Conservation (phyloP, 2,888 invertebrate genomes). For the Mimumesa dahlbomi region DNA sequence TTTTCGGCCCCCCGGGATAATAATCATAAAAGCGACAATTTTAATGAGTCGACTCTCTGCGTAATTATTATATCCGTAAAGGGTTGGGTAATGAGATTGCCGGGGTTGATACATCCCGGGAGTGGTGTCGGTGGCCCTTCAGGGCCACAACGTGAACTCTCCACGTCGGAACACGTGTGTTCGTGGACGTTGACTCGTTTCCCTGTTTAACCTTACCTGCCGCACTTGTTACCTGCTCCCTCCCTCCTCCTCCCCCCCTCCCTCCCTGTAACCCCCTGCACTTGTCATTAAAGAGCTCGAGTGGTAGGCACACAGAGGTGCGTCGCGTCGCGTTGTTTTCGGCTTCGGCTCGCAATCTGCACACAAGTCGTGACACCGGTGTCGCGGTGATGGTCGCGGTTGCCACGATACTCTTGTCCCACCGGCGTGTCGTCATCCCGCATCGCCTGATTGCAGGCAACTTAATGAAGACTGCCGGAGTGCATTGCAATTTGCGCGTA, state of each 20-base stretch:
- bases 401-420: too few relatives aligned
- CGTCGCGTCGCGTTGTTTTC: too few relatives aligned
- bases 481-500: slow-evolving; percentile 64
- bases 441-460: slow-evolving; percentile 61
- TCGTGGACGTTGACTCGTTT: slow-evolving; percentile 22
- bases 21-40: slow-evolving; percentile 58
- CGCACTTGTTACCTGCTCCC: too few relatives aligned
- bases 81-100: slow-evolving; percentile 52
- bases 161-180: neutral
- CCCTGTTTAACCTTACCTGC: neutral
- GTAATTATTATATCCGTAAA: slow-evolving; percentile 48
- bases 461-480: slow-evolving; percentile 65
- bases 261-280: too few relatives aligned
- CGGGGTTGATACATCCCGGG: slow-evolving; percentile 31
- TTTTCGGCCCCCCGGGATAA: slow-evolving; percentile 38
- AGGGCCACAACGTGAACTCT: slow-evolving; percentile 26
- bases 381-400: too few relatives aligned
- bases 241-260: too few relatives aligned
- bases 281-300: too few relatives aligned
- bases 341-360: too few relatives aligned
- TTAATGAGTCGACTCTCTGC: slow-evolving; percentile 63
- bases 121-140: slow-evolving; percentile 18
- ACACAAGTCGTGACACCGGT: too few relatives aligned
- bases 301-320: too few relatives aligned
- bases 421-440: too few relatives aligned